These are phyloP conservation scores for Ctenomys sociabilis DNA, from an alignment of 2,113 vertebrate species.

Conservation along the genomic window DNA sequence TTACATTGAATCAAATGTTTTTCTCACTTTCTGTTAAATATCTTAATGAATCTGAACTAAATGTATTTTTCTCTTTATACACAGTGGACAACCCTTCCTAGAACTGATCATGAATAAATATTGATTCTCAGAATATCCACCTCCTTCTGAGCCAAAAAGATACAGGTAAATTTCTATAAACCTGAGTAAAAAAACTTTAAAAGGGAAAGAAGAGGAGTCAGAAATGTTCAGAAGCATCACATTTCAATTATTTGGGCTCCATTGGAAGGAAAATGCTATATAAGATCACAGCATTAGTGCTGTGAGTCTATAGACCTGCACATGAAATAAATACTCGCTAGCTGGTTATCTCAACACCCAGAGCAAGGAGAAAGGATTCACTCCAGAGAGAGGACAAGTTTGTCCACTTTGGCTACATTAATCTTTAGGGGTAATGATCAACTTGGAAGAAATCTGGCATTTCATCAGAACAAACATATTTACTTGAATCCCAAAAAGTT, in stretches of 20 bases:
- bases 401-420: neutral
- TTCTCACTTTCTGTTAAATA: conserved; percentile 36
- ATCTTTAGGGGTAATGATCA: neutral
- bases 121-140: neutral
- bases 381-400: neutral
- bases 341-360: neutral
- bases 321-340: neutral
- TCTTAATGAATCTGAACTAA: neutral
- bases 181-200: neutral
- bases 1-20: neutral
- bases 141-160: neutral
- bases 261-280: neutral
- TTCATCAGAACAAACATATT: conserved; percentile 48
- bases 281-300: neutral
- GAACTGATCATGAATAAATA: neutral
- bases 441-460: neutral
- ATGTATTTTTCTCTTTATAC: neutral
- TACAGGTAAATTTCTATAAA: neutral
- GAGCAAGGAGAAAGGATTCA: neutral
- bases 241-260: neutral
- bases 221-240: neutral
- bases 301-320: neutral
- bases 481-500: conserved; percentile 28
- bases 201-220: neutral
- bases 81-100: neutral